Conservation (phyloP, 2,888 invertebrate genomes). For the Podabrus alpinus region DNA sequence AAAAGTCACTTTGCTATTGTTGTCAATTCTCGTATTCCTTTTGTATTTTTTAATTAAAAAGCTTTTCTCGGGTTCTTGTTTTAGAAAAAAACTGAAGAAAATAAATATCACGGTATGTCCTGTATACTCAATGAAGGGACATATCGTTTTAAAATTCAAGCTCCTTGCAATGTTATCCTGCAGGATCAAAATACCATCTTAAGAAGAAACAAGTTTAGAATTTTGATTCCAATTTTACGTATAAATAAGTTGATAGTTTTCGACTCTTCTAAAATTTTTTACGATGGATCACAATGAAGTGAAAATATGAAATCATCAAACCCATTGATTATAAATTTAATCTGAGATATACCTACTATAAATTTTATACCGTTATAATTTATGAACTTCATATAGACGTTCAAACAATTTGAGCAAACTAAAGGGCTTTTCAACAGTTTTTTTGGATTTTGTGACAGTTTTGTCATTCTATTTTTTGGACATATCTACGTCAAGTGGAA, state of each 20-base stretch:
- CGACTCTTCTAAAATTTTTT: neutral
- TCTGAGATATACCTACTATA: too few relatives aligned
- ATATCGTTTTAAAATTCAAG: neutral
- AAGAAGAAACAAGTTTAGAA: neutral
- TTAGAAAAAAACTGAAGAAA: neutral
- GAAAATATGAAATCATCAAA: too few relatives aligned
- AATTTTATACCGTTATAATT: too few relatives aligned
- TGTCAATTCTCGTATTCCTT: neutral
- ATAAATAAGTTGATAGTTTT: neutral
- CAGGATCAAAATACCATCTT: neutral
- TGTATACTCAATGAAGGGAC: neutral
- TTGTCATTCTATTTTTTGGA: too few relatives aligned
- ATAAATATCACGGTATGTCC: neutral
- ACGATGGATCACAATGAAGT: neutral
- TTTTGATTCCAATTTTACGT: neutral
- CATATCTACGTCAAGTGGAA: too few relatives aligned
- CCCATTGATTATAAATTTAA: too few relatives aligned
- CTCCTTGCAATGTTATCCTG: neutral
- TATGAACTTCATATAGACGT: too few relatives aligned
- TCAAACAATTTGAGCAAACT: too few relatives aligned
- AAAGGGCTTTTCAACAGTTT: too few relatives aligned
- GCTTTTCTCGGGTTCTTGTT: neutral
- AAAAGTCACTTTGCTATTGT: neutral
- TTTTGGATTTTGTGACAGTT: too few relatives aligned
- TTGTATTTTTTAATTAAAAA: neutral